Evolutionary conservation across 2,797 vertebrate genomes (phyloP).

Genomic region (Diplodus puntazzo): DNA sequence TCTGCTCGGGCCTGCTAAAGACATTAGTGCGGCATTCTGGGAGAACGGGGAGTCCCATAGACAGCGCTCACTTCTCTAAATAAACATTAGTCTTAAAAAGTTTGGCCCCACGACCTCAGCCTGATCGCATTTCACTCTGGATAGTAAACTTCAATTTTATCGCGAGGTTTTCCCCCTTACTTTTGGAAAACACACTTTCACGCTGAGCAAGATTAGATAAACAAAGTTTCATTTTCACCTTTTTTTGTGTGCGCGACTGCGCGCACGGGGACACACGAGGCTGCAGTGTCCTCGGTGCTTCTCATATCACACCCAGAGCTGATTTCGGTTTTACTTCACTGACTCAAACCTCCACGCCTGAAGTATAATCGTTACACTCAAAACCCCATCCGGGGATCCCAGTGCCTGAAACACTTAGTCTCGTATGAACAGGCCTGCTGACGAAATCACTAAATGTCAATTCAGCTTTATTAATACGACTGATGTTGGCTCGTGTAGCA

Average conservation of each 20-base stretch:
- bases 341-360: conserved; percentile 27
- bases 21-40: conserved; percentile 91
- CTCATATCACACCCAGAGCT: conserved; percentile 48
- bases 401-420: neutral
- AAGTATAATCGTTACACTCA: conserved; percentile 39
- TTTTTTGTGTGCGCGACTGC: conserved; percentile 12
- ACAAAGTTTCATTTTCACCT: conserved; percentile 80
- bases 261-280: conserved; percentile 11
- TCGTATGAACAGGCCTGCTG: neutral
- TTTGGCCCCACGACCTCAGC: conserved; percentile 94
- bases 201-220: conserved; percentile 76
- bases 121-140: conserved; percentile 92
- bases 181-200: conserved; percentile 81
- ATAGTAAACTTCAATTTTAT: conserved; percentile 87
- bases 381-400: conserved; percentile 19
- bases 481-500: neutral
- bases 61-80: conserved; percentile 98
- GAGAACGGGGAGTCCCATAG: conserved; percentile 90
- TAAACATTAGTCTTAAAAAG: conserved; percentile 99
- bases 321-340: conserved; percentile 46
- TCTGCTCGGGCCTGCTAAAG: conserved; percentile 88
- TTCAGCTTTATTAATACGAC: neutral
- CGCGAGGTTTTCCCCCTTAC: conserved; percentile 71
- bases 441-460: neutral
- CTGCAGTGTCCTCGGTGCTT: conserved; percentile 49